Evolutionary conservation across 1,140 invertebrate genomes (phyloP).

Genomic region (Hyposmocoma kahamanoa): DNA sequence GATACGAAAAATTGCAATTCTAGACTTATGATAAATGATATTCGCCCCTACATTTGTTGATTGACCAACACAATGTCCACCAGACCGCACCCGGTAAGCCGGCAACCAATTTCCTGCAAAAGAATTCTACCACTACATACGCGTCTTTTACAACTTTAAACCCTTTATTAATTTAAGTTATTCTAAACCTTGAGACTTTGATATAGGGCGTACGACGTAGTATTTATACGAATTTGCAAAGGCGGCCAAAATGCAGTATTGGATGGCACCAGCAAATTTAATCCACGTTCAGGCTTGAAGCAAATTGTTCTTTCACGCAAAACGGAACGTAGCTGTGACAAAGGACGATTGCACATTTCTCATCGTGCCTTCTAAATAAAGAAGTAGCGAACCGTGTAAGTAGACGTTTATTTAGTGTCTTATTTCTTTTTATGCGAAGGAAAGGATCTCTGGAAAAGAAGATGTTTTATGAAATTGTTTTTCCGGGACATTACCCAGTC

Average conservation of each 20-base stretch:
- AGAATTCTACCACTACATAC: background rate
- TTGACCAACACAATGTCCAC: background rate
- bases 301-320: slow-evolving; percentile 52
- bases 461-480: slow-evolving; percentile 73
- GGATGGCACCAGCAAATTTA: slow-evolving; percentile 40
- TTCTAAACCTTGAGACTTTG: background rate
- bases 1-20: no score
- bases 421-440: slow-evolving; percentile 67
- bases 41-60: background rate
- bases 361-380: slow-evolving; percentile 34
- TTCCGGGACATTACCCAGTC: slow-evolving; percentile 64
- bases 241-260: slow-evolving; percentile 5
- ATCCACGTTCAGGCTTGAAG: slow-evolving; percentile 37
- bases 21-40: no score
- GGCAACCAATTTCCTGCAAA: background rate
- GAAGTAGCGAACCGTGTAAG: slow-evolving; percentile 49
- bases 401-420: slow-evolving; percentile 67
- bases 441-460: slow-evolving; percentile 29
- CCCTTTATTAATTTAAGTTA: background rate
- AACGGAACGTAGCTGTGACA: slow-evolving; percentile 42
- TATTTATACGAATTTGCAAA: background rate
- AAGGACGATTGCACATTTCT: slow-evolving; percentile 41
- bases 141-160: background rate
- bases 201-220: background rate
- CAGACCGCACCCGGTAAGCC: background rate